A percentile compares a stretch with the other conserved stretches of the same genome.
Conservation (phyloP, 2,797 vertebrate genomes). For the Acanthurus tractus region DNA sequence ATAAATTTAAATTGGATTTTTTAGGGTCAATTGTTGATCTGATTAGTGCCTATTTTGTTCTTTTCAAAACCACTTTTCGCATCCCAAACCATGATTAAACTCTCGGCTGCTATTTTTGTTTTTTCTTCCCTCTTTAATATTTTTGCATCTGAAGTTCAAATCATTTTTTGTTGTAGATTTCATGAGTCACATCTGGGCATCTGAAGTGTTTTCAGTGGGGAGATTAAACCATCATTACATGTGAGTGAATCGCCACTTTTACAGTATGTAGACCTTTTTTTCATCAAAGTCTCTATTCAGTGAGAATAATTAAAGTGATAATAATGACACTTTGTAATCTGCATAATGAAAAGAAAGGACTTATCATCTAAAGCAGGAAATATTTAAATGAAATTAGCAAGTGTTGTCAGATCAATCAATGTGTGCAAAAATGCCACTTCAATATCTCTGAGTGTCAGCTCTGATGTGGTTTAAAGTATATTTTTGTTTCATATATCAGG, state of each 20-base stretch:
- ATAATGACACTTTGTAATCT: conserved; percentile 82
- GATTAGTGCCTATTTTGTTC: conserved; percentile 48
- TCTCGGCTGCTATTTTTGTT: conserved; percentile 20
- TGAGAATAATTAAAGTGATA: conserved; percentile 85
- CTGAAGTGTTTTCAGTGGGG: conserved; percentile 42
- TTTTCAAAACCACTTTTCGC: conserved; percentile 34
- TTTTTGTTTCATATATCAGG: conserved; percentile 42
- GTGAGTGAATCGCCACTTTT: conserved; percentile 73
- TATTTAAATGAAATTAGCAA: conserved; percentile 83
- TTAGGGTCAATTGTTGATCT: conserved; percentile 29
- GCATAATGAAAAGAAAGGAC: conserved; percentile 76
- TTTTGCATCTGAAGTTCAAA: conserved; percentile 43
- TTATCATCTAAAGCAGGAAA: conserved; percentile 82
- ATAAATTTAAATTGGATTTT: conserved; percentile 45
- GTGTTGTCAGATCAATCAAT: conserved; percentile 69
- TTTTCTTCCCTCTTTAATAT: too few relatives aligned
- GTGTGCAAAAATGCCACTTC: conserved; percentile 61
- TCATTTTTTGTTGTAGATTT: conserved; percentile 45
- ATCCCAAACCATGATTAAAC: conserved; percentile 36
- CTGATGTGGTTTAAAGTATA: conserved; percentile 43
- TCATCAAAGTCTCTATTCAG: conserved; percentile 82
- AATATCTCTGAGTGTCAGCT: conserved; percentile 52
- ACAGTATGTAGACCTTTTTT: conserved; percentile 74
- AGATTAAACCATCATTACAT: conserved; percentile 69
- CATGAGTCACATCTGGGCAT: conserved; percentile 34